phyloP scores from a whole-genome alignment of 2,797 vertebrate genomes.

The Emydoidea blandingii region DNA sequence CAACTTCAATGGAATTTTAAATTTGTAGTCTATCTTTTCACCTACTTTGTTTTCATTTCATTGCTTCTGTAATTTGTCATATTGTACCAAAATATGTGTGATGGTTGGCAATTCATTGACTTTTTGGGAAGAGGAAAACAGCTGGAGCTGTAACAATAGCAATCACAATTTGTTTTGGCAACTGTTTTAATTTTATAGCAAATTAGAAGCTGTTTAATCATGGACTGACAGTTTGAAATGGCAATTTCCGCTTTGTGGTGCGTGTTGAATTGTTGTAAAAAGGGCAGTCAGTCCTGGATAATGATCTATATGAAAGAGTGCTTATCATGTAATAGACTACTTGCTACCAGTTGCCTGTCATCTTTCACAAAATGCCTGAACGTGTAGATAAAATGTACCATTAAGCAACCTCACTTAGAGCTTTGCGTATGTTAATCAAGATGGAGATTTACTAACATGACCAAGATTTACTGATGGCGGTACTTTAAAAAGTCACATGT shows the following conservation, averaged over 20 bases:
- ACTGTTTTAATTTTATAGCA: not conserved
- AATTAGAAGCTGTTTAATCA: not conserved
- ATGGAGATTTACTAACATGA: constrained; percentile 66
- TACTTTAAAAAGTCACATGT: constrained; percentile 36
- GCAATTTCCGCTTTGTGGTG: constrained; percentile 2
- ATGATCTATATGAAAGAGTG: not conserved
- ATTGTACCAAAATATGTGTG: constrained; percentile 1
- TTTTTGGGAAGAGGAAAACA: constrained; percentile 25
- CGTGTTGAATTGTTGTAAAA: not conserved
- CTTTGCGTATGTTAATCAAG: not conserved
- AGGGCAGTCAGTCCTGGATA: not conserved
- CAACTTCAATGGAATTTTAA: constrained; percentile 18
- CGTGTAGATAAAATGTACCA: not conserved
- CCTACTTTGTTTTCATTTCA: constrained; percentile 28
- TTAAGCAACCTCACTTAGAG: not conserved
- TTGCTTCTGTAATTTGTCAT: not conserved
- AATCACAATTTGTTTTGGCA: constrained; percentile 33
- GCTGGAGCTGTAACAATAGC: constrained; percentile 7
- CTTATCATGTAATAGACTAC: not conserved
- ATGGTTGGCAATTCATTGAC: not conserved
- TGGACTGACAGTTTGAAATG: not conserved
- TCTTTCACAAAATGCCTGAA: not conserved
- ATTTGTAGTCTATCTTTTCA: not conserved
- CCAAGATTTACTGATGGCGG: constrained; percentile 67
- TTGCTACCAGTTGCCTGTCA: not conserved